These are phyloP conservation scores for Spongilla lacustris DNA, from an alignment of 37 sponge, comb jelly and placozoan genomes.

Conservation along the genomic window DNA sequence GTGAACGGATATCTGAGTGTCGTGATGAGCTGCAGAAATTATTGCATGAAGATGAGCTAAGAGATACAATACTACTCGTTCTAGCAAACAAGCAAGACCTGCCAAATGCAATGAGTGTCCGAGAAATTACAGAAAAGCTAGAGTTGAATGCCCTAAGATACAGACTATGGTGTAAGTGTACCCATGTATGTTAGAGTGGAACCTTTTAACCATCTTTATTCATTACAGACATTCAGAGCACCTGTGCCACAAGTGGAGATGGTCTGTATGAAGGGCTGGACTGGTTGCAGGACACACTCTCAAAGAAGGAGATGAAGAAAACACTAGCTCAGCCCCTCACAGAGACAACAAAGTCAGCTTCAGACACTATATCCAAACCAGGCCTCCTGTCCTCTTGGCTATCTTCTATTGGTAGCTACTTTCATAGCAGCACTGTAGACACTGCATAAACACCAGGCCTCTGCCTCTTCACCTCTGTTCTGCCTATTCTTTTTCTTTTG, in stretches of 20 bases:
- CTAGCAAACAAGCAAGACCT: slow-evolving; percentile 96
- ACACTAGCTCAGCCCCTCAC: slow-evolving; percentile 55
- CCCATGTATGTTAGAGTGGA: neutral
- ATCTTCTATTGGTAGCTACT: neutral
- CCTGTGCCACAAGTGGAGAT: slow-evolving; percentile 77
- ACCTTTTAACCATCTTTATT: neutral
- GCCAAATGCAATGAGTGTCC: slow-evolving; percentile 75
- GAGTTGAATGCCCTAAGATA: slow-evolving; percentile 50
- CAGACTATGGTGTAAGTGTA: slow-evolving; percentile 71
- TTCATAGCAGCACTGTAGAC: neutral
- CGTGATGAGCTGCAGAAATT: slow-evolving; percentile 61
- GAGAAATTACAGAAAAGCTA: slow-evolving; percentile 70
- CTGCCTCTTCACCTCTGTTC: no score
- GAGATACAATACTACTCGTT: slow-evolving; percentile 52
- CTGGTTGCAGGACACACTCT: slow-evolving; percentile 50
- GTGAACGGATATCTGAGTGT: slow-evolving; percentile 75
- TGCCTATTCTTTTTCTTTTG: no score
- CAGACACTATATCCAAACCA: neutral
- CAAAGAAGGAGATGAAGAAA: slow-evolving; percentile 38
- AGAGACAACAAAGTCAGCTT: slow-evolving; percentile 34
- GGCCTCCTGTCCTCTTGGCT: neutral
- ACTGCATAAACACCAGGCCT: neutral
- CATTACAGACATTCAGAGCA: slow-evolving; percentile 67
- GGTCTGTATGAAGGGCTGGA: slow-evolving; percentile 88
- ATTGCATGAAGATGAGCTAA: slow-evolving; percentile 70